Evolutionary conservation across 53 echinoderm and acorn worm species (phyloP).

Genomic region (Echinometra lucunter): DNA sequence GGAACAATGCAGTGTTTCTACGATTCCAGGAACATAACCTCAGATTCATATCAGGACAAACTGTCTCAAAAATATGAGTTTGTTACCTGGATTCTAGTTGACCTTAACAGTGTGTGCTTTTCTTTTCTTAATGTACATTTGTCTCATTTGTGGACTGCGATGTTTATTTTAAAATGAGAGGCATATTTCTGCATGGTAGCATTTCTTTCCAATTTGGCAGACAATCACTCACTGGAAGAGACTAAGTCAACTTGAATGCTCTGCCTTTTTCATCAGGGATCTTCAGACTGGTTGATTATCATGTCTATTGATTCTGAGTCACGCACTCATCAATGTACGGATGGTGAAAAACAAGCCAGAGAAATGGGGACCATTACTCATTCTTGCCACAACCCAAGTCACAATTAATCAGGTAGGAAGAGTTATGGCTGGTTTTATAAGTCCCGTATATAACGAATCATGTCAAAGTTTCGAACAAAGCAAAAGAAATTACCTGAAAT

Average conservation of each 20-base stretch:
- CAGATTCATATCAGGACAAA: no score
- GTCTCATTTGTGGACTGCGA: no score
- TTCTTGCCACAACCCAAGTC: slow-evolving; percentile 11
- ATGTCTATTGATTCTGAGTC: slow-evolving; percentile 41
- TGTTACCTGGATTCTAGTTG: no score
- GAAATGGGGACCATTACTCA: slow-evolving; percentile 27
- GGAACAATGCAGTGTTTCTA: no score
- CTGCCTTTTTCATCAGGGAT: slow-evolving; percentile 23
- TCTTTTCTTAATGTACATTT: no score
- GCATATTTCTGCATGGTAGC: not conserved
- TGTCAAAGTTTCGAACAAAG: not conserved
- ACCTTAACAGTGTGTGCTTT: no score
- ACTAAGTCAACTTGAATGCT: not conserved
- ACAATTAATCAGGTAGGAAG: not conserved
- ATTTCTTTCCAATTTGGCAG: not conserved
- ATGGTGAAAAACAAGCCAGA: slow-evolving; percentile 8
- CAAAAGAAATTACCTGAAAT: not conserved
- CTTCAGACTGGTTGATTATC: slow-evolving; percentile 29
- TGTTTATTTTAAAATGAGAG: not conserved
- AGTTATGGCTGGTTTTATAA: not conserved
- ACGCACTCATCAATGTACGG: slow-evolving; percentile 14
- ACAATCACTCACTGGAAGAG: slow-evolving; percentile 10
- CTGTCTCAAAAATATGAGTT: no score
- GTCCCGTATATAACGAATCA: not conserved
- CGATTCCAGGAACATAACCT: no score